phyloP scores from a whole-genome alignment of 2,113 vertebrate genomes.

The Ameiurus melas region DNA sequence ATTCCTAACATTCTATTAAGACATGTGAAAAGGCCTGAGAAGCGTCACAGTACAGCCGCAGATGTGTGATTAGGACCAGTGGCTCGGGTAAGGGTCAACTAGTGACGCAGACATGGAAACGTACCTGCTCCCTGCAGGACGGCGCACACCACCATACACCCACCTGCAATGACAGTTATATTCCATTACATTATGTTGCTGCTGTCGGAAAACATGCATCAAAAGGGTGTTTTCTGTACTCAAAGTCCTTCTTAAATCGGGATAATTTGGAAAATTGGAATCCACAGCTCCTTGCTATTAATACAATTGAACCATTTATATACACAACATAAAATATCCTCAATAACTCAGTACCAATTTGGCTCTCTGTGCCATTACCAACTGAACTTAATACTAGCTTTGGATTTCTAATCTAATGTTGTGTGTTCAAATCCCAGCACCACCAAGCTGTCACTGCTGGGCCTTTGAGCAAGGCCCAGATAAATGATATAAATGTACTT shows the following conservation, averaged over 20 bases:
- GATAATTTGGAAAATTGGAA: neutral
- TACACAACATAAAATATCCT: neutral
- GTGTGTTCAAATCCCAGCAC: no score
- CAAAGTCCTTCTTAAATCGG: constrained; percentile 8
- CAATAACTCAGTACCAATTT: neutral
- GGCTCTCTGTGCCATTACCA: neutral
- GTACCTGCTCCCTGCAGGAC: constrained; percentile 47
- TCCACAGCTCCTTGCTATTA: neutral
- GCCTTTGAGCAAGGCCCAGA: no score
- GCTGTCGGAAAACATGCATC: constrained; percentile 24
- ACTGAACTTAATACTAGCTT: neutral
- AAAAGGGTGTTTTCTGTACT: constrained; percentile 11
- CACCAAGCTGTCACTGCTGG: no score
- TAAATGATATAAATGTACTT: no score
- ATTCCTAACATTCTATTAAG: constrained; percentile 71
- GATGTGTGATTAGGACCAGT: constrained; percentile 47
- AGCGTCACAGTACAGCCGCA: constrained; percentile 64
- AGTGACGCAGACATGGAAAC: constrained; percentile 64
- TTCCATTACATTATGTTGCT: constrained; percentile 20
- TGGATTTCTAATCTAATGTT: no score
- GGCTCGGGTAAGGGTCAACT: constrained; percentile 60
- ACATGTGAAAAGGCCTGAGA: constrained; percentile 68
- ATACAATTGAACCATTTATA: neutral
- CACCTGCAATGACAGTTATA: constrained; percentile 49
- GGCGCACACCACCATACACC: constrained; percentile 44